Percentiles rank a stretch among this genome's conserved stretches.
These are phyloP conservation scores for Drosophila ironensis DNA, from an alignment of 1,140 invertebrate genomes.

Conservation along the genomic window DNA sequence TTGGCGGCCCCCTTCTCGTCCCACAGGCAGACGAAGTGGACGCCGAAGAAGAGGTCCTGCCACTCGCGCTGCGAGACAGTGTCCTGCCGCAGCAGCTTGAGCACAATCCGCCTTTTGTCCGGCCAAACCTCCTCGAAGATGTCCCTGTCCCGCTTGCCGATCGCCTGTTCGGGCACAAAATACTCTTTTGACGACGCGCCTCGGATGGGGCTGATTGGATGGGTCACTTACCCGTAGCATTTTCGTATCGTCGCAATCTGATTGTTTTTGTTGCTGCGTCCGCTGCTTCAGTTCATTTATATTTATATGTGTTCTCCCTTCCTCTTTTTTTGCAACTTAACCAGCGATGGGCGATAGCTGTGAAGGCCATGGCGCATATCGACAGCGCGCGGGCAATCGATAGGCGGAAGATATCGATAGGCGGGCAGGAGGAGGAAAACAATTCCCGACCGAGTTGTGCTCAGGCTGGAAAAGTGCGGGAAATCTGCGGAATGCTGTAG, in stretches of 20 bases:
- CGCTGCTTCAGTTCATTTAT: conserved; percentile 45
- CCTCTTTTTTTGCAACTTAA: conserved; percentile 41
- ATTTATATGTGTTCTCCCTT: too few relatives aligned
- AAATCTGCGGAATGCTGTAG: conserved; percentile 34
- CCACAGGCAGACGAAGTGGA: conserved; percentile 97
- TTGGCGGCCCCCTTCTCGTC: conserved; percentile 96
- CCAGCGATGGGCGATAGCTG: conserved; percentile 19
- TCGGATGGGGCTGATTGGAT: too few relatives aligned
- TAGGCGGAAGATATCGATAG: background rate
- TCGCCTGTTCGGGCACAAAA: conserved; percentile 69
- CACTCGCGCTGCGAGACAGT: conserved; percentile 96
- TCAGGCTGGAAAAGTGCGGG: conserved; percentile 44
- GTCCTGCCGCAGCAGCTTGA: conserved; percentile 94
- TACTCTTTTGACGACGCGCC: too few relatives aligned
- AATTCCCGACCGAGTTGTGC: conserved; percentile 9
- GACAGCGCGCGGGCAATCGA: background rate
- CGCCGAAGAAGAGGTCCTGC: conserved; percentile 98
- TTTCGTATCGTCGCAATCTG: conserved; percentile 51
- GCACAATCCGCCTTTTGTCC: conserved; percentile 94
- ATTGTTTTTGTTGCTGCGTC: conserved; percentile 37
- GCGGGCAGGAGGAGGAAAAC: background rate
- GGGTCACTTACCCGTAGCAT: conserved; percentile 58
- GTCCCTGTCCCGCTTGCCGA: conserved; percentile 70
- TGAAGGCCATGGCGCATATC: background rate
- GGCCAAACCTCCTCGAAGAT: conserved; percentile 98